phyloP scores from a whole-genome alignment of 2,888 invertebrate species.

The Prenolepis imparis region DNA sequence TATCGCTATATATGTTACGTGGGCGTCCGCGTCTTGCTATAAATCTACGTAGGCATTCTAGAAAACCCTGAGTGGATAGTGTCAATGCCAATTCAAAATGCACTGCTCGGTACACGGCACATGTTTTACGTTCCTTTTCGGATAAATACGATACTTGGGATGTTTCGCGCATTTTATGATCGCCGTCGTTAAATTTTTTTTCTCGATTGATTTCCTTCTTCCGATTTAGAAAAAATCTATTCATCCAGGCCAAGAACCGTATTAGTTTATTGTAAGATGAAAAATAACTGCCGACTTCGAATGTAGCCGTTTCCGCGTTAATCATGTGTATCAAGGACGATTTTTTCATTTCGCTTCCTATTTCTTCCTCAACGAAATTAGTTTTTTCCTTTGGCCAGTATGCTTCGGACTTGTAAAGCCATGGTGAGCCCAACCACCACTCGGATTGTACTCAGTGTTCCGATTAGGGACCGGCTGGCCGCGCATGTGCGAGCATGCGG shows the following conservation, averaged over 20 bases:
- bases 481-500: too few species aligned
- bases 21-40: constrained; percentile 79
- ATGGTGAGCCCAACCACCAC: constrained; percentile 43
- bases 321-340: not conserved
- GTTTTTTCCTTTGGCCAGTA: not conserved
- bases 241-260: constrained; percentile 26
- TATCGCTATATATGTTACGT: constrained; percentile 78
- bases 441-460: not conserved
- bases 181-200: not conserved
- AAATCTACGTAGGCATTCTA: constrained; percentile 79
- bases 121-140: constrained; percentile 69
- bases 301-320: not conserved
- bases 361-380: not conserved
- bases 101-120: constrained; percentile 80
- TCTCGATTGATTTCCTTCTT: not conserved
- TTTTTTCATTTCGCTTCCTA: not conserved
- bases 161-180: not conserved
- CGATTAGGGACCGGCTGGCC: too few species aligned
- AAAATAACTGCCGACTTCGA: not conserved
- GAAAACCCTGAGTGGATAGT: constrained; percentile 73
- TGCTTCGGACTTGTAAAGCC: not conserved
- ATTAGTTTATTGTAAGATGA: constrained; percentile 19
- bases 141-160: not conserved
- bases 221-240: not conserved
- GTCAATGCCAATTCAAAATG: constrained; percentile 80